Conservation (phyloP, 2,888 invertebrate species). For the Dicyrtomina minuta region DNA sequence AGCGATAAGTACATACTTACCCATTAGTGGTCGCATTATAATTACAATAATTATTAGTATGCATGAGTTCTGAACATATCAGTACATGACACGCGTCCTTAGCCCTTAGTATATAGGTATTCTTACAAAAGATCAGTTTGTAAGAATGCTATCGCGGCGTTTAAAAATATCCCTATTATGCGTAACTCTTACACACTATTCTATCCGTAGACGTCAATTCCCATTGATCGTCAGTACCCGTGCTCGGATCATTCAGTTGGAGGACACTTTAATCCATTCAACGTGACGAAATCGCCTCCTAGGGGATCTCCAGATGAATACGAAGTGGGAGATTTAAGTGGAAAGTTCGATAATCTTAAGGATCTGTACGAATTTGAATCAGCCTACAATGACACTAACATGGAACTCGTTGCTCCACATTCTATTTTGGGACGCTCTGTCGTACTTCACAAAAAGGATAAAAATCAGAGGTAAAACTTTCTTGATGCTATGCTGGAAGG, state of each 20-base stretch:
- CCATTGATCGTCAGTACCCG: constrained; percentile 80
- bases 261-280: constrained; percentile 83
- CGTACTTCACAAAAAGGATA: constrained; percentile 72
- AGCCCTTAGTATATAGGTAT: too few species aligned
- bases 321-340: constrained; percentile 80
- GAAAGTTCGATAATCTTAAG: constrained; percentile 78
- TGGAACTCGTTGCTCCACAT: constrained; percentile 77
- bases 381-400: constrained; percentile 74
- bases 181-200: not conserved
- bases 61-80: too few species aligned
- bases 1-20: too few species aligned
- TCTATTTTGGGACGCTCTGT: constrained; percentile 84
- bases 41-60: too few species aligned
- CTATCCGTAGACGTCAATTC: constrained; percentile 72
- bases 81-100: too few species aligned
- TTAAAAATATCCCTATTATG: too few species aligned
- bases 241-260: constrained; percentile 80
- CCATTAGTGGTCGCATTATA: too few species aligned
- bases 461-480: constrained; percentile 44
- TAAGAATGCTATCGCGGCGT: not conserved
- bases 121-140: not conserved
- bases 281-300: constrained; percentile 66
- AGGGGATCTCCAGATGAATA: constrained; percentile 82
- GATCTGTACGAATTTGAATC: constrained; percentile 61
- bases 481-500: too few species aligned